Evolutionary conservation across 2,113 vertebrate genomes (phyloP).

Genomic region (Mustela nigripes): DNA sequence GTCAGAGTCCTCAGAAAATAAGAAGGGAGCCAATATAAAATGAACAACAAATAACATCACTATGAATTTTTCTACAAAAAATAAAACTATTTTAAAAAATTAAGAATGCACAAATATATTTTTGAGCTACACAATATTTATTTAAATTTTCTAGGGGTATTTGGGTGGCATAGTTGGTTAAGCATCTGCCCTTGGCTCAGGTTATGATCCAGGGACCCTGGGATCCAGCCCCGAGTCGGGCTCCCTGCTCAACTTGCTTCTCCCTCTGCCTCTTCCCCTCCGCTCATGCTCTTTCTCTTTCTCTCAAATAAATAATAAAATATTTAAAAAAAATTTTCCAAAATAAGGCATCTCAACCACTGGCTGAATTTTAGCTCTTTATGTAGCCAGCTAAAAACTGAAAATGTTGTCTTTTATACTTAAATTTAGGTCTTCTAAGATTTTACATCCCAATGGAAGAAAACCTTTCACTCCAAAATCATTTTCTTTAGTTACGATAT

Average conservation of each 20-base stretch:
- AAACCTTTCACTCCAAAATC: neutral
- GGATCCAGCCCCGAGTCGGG: accelerated
- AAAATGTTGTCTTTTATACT: constrained; percentile 9
- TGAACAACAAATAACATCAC: neutral
- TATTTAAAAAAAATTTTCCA: neutral
- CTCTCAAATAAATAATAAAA: neutral
- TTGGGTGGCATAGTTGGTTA: neutral
- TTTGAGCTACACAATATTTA: neutral
- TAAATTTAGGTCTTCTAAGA: constrained; percentile 16
- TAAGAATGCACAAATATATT: neutral
- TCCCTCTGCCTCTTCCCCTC: neutral
- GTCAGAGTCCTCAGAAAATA: neutral
- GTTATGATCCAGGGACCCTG: neutral
- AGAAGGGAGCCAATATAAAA: constrained; percentile 48
- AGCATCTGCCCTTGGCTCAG: neutral
- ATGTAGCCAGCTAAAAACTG: neutral
- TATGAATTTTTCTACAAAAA: neutral
- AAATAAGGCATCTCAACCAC: neutral
- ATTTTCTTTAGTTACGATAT: neutral
- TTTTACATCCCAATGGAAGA: neutral
- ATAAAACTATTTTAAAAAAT: neutral
- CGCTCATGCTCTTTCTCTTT: neutral
- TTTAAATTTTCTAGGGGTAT: neutral
- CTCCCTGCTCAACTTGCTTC: neutral
- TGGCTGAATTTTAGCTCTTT: neutral